Evolutionary conservation across 1,140 invertebrate species (phyloP).

Genomic region (Heliconius congener): DNA sequence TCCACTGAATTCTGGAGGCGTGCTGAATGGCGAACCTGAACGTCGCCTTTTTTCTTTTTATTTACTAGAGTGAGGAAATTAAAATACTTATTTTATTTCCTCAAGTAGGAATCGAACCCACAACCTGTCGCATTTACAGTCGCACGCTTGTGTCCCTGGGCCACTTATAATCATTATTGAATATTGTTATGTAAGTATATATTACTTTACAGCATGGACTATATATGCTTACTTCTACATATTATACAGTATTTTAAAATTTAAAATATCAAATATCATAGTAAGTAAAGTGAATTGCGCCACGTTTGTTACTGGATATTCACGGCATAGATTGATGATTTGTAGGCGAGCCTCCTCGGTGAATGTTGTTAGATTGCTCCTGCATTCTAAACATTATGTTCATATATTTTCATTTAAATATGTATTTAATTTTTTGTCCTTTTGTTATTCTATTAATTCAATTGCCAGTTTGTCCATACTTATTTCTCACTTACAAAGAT

Average conservation of each 20-base stretch:
- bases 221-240: neutral
- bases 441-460: neutral
- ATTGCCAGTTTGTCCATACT: neutral
- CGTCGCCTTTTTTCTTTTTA: no score
- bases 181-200: neutral
- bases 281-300: conserved; percentile 8
- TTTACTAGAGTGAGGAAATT: no score
- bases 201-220: neutral
- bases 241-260: neutral
- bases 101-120: no score
- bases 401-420: neutral
- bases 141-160: no score
- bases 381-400: conserved; percentile 1
- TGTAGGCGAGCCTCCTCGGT: conserved; percentile 15
- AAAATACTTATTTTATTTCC: no score
- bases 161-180: no score
- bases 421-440: neutral
- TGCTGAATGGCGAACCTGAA: no score
- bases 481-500: neutral
- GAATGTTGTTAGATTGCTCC: conserved; percentile 30
- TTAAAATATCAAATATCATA: neutral
- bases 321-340: conserved; percentile 25
- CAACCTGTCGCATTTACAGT: no score
- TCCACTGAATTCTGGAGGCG: no score
- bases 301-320: conserved; percentile 7